phyloP scores from a whole-genome alignment of 2,797 vertebrate species.

The Acridotheres tristis region DNA sequence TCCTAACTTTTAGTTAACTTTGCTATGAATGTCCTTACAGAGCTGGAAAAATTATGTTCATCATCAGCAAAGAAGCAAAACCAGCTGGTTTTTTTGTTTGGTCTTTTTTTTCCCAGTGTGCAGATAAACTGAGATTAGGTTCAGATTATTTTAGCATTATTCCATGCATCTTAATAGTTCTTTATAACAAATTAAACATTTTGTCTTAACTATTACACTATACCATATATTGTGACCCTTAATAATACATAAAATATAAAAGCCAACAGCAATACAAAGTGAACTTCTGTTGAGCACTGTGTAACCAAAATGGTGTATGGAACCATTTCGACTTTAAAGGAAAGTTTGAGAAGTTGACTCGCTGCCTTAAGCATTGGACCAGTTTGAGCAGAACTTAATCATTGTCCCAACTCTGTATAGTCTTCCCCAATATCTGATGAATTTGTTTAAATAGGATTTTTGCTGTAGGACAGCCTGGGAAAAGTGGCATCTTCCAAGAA shows the following conservation, averaged over 20 bases:
- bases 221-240: background rate
- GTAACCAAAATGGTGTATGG: background rate
- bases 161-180: background rate
- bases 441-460: background rate
- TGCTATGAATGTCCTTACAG: background rate
- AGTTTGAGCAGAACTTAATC: background rate
- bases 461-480: background rate
- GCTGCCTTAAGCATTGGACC: background rate
- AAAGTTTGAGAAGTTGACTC: background rate
- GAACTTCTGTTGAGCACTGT: background rate
- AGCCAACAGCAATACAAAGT: background rate
- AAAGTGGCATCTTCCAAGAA: background rate
- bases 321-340: background rate
- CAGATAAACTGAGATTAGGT: background rate
- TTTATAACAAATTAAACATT: background rate
- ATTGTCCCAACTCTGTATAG: background rate
- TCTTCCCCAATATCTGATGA: background rate
- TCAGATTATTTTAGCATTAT: background rate
- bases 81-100: background rate
- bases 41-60: background rate
- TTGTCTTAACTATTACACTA: background rate
- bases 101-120: background rate
- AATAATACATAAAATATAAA: background rate
- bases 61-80: background rate
- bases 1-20: background rate